phyloP scores from a whole-genome alignment of 2,113 vertebrate genomes.

The Laticauda laticaudata region DNA sequence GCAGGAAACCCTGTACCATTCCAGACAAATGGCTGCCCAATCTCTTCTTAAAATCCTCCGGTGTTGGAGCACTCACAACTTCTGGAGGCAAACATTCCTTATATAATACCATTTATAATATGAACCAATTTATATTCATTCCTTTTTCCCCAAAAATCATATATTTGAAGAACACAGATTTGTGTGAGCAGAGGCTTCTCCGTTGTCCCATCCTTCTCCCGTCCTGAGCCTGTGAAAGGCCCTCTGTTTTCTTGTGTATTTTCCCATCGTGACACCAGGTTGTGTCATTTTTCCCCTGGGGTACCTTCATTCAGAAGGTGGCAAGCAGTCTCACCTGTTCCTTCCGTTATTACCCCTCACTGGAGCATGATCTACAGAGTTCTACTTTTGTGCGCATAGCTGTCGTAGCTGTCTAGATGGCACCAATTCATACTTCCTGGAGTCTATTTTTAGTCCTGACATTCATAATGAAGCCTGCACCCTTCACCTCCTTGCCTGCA shows the following conservation, averaged over 20 bases:
- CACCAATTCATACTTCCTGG: accelerated
- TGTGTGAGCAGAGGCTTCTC: neutral
- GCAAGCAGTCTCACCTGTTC: neutral
- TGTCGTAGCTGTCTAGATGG: neutral
- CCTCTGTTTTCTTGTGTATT: neutral
- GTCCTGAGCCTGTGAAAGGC: neutral
- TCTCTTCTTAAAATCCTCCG: neutral
- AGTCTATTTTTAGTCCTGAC: neutral
- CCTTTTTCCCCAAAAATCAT: neutral
- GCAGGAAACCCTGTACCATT: neutral
- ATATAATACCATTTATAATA: neutral
- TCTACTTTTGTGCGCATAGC: neutral
- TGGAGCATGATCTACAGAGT: neutral
- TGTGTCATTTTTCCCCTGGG: neutral
- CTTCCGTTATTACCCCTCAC: neutral
- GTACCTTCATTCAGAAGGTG: neutral
- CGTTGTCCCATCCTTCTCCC: neutral
- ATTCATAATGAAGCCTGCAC: neutral
- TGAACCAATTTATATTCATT: neutral
- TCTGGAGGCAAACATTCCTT: neutral
- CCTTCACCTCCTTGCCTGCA: neutral
- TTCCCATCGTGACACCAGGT: neutral
- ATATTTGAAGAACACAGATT: neutral
- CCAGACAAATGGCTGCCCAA: no score
- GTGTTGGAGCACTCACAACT: neutral